Evolutionary conservation across 2,888 invertebrate genomes (phyloP).

Genomic region (Coelopa pilipes): DNA sequence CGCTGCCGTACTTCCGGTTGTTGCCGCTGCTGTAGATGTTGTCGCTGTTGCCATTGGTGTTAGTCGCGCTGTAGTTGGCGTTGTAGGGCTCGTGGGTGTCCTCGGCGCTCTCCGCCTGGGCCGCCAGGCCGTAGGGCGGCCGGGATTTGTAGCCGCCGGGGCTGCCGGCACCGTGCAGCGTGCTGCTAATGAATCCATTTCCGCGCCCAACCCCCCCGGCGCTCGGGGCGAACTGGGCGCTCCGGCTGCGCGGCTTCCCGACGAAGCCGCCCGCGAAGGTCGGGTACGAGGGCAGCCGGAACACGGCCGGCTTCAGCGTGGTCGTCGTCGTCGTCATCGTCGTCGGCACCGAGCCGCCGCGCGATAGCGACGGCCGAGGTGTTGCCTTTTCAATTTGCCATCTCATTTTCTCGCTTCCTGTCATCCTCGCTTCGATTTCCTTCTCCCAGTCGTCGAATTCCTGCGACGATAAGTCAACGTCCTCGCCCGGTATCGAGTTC

Average conservation of each 20-base stretch:
- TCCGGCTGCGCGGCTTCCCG: slow-evolving; percentile 57
- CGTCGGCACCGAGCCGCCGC: too few species aligned
- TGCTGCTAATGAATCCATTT: slow-evolving; percentile 35
- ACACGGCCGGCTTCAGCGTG: slow-evolving; percentile 54
- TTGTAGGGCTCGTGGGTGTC: slow-evolving; percentile 44
- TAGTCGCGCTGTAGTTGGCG: slow-evolving; percentile 37
- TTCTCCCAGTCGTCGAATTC: slow-evolving; percentile 50
- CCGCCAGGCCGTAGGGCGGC: slow-evolving; percentile 28
- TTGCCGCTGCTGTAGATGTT: slow-evolving; percentile 34
- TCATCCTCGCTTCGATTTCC: slow-evolving; percentile 48
- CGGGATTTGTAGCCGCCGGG: slow-evolving; percentile 36
- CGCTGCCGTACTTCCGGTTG: slow-evolving; percentile 24
- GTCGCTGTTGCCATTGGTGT: slow-evolving; percentile 37
- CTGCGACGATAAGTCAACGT: slow-evolving; percentile 33
- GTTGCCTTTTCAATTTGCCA: slow-evolving; percentile 44
- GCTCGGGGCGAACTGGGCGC: slow-evolving; percentile 59
- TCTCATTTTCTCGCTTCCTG: slow-evolving; percentile 47
- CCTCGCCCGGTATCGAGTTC: slow-evolving; percentile 37
- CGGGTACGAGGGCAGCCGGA: slow-evolving; percentile 56
- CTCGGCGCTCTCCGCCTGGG: background rate
- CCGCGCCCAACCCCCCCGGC: slow-evolving; percentile 50
- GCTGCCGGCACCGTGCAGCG: slow-evolving; percentile 27
- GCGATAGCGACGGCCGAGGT: background rate
- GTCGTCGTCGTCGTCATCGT: slow-evolving; percentile 31
- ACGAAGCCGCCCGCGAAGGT: slow-evolving; percentile 54